phyloP scores from a whole-genome alignment of 2,888 invertebrate species.

The Nezara viridula region DNA sequence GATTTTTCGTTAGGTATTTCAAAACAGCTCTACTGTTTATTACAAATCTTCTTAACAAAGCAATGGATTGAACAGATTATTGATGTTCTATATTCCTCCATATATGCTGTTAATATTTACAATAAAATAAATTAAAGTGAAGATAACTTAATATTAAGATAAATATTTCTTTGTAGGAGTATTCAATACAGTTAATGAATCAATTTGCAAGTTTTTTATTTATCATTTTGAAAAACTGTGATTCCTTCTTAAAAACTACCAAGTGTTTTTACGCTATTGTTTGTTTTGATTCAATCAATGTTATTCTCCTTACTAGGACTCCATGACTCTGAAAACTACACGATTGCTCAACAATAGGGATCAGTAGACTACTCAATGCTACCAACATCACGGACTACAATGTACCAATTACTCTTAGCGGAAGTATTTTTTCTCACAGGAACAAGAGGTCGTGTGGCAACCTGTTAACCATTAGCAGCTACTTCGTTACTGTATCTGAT shows the following conservation, averaged over 20 bases:
- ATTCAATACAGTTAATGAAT: too few relatives aligned
- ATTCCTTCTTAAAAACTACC: neutral
- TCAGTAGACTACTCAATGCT: constrained; percentile 36
- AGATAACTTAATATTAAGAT: too few relatives aligned
- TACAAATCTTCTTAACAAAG: too few relatives aligned
- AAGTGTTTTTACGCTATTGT: neutral
- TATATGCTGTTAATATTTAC: too few relatives aligned
- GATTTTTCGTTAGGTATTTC: too few relatives aligned
- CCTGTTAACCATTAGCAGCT: constrained; percentile 35
- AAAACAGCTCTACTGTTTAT: too few relatives aligned
- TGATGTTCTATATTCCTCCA: too few relatives aligned
- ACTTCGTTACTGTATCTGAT: constrained; percentile 42
- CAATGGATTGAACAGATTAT: too few relatives aligned
- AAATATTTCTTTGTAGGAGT: too few relatives aligned
- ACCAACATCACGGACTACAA: constrained; percentile 22
- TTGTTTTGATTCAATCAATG: constrained; percentile 1
- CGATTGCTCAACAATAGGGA: constrained; percentile 10
- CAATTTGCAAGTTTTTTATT: too few relatives aligned
- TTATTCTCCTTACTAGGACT: neutral
- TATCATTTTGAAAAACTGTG: too few relatives aligned
- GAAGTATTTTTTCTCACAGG: constrained; percentile 48
- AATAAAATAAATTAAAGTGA: too few relatives aligned
- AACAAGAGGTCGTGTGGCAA: constrained; percentile 17
- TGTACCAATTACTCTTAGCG: constrained; percentile 25
- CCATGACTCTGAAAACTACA: neutral